Evolutionary conservation across 2,797 vertebrate species (phyloP), one percentile per base, ranked within the genome.

Genomic region (Periparus ater): DNA sequence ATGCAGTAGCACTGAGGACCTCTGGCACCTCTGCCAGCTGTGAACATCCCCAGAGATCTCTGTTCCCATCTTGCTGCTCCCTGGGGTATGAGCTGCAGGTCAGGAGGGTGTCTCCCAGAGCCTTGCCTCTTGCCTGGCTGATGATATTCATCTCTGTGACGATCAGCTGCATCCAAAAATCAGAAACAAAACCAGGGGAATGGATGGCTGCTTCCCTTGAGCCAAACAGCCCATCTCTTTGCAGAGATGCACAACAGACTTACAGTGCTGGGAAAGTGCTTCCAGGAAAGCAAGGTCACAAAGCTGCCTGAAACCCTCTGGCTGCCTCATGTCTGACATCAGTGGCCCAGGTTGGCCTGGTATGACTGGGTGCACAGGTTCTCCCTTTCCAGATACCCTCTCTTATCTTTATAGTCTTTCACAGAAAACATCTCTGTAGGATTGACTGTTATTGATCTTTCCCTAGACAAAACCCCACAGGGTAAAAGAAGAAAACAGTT

Each of bases 1-100:
- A 15, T 0, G 0, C 22, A 60, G 53, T 15, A 32, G 32, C 25
- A 48, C 21, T 17, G 61, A 79, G 44, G n/a, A 55, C 15, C 11
- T 66, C 26, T 60, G 60, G 12, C 13, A 38, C 11, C 30, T 62
- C 27, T 84, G 26, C n/a, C 67, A 36, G 14, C 21, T n/a, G 13
- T 14, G 9, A 61, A 25, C 2, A 1, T 14, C 16, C 70, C 12
- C 67, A 82, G 60, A 62, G 17, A 14, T 19, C 18, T 74, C 67
- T 38, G 18, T 34, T 34, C n/a, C 32, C 42, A 65, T 10, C 25
- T 65, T 44, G 34, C 68, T 83, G 25, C n/a, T 72, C 18, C 23
- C 51, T 63, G 16, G 14, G 11, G 3, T 72, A 23, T 32, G 45
- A 91, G 29, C 16, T n/a, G 8, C 13, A 8, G 36, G 13, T 50